phyloP scores from a whole-genome alignment of 2,888 invertebrate genomes.

The Tipula vernalis region DNA sequence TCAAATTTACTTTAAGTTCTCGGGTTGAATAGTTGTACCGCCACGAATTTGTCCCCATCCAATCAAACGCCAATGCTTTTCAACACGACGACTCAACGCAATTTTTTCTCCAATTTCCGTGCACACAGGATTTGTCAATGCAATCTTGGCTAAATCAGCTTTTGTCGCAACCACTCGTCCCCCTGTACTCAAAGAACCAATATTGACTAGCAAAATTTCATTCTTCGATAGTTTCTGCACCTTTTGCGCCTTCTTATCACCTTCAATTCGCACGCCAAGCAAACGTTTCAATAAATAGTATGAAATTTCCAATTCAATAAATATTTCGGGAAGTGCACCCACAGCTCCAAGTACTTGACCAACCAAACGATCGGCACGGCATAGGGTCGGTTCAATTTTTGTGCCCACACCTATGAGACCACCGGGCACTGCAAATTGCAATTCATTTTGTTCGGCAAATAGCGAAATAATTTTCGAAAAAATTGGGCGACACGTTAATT shows the following conservation, averaged over 20 bases:
- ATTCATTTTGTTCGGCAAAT: conserved; percentile 95
- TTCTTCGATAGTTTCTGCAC: conserved; percentile 84
- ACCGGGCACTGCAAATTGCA: conserved; percentile 97
- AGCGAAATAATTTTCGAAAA: conserved; percentile 94
- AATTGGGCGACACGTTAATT: conserved; percentile 90
- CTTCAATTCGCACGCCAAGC: conserved; percentile 95
- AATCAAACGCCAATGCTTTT: conserved; percentile 99
- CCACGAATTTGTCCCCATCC: conserved; percentile 99
- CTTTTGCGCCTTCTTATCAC: conserved; percentile 97
- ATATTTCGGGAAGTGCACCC: conserved; percentile 91
- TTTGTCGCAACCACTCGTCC: conserved; percentile 90
- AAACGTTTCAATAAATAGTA: conserved; percentile 92
- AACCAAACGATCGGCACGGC: conserved; percentile 95
- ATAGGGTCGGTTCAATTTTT: conserved; percentile 96
- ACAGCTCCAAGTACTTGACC: conserved; percentile 96
- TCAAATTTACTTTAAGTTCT: neutral
- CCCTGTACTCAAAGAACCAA: conserved; percentile 96
- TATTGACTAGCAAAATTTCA: conserved; percentile 93
- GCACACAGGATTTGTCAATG: conserved; percentile 94
- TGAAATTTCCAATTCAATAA: conserved; percentile 94
- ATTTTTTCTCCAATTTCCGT: conserved; percentile 98
- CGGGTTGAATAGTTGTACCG: conserved; percentile 88
- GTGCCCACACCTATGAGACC: conserved; percentile 99
- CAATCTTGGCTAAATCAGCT: conserved; percentile 94
- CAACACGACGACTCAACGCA: conserved; percentile 95